Conservation (phyloP, 2,797 vertebrate genomes). For the Sternarchorhynchus goeldii region DNA sequence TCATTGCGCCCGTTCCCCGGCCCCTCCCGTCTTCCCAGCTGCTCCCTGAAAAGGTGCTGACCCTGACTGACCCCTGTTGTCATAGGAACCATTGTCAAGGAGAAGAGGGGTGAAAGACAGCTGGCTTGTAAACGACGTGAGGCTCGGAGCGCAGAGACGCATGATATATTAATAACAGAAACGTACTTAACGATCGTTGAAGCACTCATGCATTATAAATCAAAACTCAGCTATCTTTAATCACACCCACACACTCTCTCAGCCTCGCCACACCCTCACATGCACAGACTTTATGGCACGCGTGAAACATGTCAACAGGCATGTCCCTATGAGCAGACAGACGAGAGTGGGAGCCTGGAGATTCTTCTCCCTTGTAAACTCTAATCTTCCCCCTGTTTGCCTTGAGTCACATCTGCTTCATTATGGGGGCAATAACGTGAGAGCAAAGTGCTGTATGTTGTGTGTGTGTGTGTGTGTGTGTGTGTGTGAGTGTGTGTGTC, state of each 20-base stretch:
- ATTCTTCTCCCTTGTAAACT: too few relatives aligned
- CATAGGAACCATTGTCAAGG: constrained; percentile 55
- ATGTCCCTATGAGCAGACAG: too few relatives aligned
- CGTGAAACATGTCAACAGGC: too few relatives aligned
- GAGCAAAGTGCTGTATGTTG: neutral
- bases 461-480: neutral
- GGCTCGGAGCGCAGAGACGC: constrained; percentile 17
- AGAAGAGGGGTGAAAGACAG: constrained; percentile 39
- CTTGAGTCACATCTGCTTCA: too few relatives aligned
- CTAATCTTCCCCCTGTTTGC: too few relatives aligned
- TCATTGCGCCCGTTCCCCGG: constrained; percentile 21
- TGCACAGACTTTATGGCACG: constrained; percentile 3
- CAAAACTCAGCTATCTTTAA: constrained; percentile 42
- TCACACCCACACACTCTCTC: constrained; percentile 21
- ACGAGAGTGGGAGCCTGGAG: too few relatives aligned
- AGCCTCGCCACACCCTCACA: neutral
- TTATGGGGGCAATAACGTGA: neutral
- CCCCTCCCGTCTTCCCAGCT: constrained; percentile 50
- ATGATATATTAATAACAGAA: constrained; percentile 53
- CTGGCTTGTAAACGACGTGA: constrained; percentile 25
- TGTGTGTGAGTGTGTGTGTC: neutral
- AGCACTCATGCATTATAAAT: constrained; percentile 51
- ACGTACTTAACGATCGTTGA: constrained; percentile 33
- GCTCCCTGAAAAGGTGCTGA: constrained; percentile 59
- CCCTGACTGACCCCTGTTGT: constrained; percentile 57